These are phyloP conservation scores for Pyrrhura leucotis DNA, from an alignment of 2,797 vertebrate species.

Conservation along the genomic window DNA sequence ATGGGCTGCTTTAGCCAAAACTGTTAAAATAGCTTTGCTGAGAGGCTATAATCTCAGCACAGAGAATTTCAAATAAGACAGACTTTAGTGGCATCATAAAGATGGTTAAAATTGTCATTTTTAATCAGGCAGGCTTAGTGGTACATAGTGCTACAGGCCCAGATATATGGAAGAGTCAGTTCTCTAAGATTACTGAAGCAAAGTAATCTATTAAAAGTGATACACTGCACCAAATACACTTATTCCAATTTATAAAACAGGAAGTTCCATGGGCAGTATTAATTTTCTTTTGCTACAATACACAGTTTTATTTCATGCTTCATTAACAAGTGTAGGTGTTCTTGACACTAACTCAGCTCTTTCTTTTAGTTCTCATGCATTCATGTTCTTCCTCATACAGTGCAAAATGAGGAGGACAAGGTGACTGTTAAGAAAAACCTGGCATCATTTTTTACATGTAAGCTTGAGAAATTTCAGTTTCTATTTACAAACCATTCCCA, in stretches of 20 bases:
- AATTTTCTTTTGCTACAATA: conserved; percentile 21
- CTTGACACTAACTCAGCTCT: conserved; percentile 3
- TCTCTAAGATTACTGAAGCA: background rate
- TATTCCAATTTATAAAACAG: conserved; percentile 19
- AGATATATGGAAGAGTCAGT: background rate
- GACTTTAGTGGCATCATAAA: background rate
- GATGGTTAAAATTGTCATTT: background rate
- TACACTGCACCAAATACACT: background rate
- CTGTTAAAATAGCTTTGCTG: background rate
- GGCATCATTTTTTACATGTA: background rate
- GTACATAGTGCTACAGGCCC: background rate
- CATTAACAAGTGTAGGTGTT: conserved; percentile 22
- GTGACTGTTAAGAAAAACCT: background rate
- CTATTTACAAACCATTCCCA: background rate
- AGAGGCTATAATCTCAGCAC: background rate
- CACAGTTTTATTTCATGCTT: conserved; percentile 46
- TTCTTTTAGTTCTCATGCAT: background rate
- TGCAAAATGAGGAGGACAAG: background rate
- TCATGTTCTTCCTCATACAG: background rate
- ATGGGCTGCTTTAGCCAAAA: background rate
- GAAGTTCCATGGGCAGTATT: conserved; percentile 1
- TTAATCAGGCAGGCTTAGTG: background rate
- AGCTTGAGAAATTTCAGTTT: background rate
- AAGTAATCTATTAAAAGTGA: background rate
- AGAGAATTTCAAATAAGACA: background rate